Evolutionary conservation across 2,797 vertebrate species (phyloP), one percentile per base, ranked within the genome.

Genomic region (Natrix natrix): DNA sequence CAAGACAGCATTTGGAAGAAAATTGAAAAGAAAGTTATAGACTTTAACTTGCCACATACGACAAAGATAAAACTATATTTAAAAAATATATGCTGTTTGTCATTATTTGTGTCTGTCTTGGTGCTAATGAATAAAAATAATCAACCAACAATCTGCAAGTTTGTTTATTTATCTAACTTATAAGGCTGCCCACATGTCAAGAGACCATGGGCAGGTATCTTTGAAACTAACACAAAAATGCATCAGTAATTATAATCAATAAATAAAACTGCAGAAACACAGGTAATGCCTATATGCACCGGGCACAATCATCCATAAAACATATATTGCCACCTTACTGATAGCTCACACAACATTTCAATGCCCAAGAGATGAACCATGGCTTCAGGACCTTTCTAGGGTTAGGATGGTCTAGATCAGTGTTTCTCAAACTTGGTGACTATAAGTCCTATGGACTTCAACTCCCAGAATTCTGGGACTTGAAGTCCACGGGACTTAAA

Each of bases 1-100:
- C 90, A 94, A 91, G 8, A 0, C 69, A 93, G 92, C 91, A 94
- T 94, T 55, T 13, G 74, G 92, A 93, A 94, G 92, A 91, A 95
- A 95, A 92, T 59, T 87, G 95, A 83, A 90, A 69, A 86, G 83
- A 90, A 60, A 86, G 86, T 95, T 89, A 88, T 94, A n/a, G 89
- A 95, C 95, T 96, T 97, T 95, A 96, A 96, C 55, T 88, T 94
- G 66, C 90, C 89, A 37, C 28, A 4, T 91, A 89, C 96, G 94
- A 94, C 92, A 12, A 61, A 17, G 55, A n/a, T 8, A 63, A 86
- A 63, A 24, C 48, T 60, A n/a, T 10, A 78, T 83, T 93, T 57
- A 20, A 55, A 20, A 55, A 56, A 63, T 37, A 37, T 37, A 91
- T 69, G 61, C 2, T 59, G 94, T 22, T 89, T 92, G 74, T 83